Conservation (phyloP, 2,113 vertebrate genomes). For the Plecturocebus donacophilus region DNA sequence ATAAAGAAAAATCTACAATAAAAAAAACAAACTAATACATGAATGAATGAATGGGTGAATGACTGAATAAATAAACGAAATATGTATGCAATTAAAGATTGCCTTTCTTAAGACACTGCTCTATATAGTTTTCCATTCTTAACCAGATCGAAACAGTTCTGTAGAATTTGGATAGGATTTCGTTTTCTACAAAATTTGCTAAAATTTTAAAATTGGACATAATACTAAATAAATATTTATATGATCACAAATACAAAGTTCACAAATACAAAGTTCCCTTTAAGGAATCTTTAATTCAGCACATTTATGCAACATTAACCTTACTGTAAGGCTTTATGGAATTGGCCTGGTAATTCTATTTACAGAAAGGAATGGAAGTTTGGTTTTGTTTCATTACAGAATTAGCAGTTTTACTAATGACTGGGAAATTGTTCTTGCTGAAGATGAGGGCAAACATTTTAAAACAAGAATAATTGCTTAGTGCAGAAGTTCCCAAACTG, state of each 20-base stretch:
- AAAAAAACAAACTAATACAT: neutral
- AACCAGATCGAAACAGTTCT: neutral
- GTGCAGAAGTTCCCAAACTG: neutral
- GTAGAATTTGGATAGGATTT: neutral
- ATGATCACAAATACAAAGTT: constrained; percentile 19
- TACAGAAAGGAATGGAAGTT: constrained; percentile 24
- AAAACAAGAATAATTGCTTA: constrained; percentile 47
- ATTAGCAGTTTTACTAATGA: constrained; percentile 45
- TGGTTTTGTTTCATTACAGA: constrained; percentile 60
- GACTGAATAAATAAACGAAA: neutral
- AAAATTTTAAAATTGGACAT: constrained; percentile 16
- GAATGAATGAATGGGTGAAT: neutral
- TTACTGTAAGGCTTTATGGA: constrained; percentile 36
- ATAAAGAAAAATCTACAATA: no score
- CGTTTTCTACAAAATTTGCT: neutral
- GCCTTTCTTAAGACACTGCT: neutral
- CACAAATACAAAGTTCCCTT: neutral
- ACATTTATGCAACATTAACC: constrained; percentile 39
- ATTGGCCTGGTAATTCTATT: constrained; percentile 22
- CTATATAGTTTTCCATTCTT: neutral
- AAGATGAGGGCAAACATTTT: neutral
- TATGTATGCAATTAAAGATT: neutral
- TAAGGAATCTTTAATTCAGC: constrained; percentile 21
- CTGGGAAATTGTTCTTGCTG: constrained; percentile 34
- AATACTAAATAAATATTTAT: neutral